phyloP scores from a whole-genome alignment of 2,113 vertebrate species.

The Xiphophorus maculatus region DNA sequence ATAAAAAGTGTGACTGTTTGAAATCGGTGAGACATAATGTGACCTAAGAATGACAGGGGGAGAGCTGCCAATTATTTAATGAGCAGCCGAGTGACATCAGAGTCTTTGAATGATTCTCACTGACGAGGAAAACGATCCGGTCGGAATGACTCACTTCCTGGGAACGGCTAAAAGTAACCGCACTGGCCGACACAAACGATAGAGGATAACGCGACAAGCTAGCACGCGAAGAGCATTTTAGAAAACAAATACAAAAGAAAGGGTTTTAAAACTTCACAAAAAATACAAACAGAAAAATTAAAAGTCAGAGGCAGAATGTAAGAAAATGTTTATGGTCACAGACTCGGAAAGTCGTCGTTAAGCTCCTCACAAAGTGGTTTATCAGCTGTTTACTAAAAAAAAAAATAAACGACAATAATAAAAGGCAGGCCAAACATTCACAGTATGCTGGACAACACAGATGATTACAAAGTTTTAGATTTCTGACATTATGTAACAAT shows the following conservation, averaged over 20 bases:
- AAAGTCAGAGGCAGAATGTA: slow-evolving; percentile 1
- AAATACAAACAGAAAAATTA: neutral
- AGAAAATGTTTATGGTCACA: slow-evolving; percentile 34
- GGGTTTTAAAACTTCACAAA: slow-evolving; percentile 43
- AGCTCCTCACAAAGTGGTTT: slow-evolving; percentile 7
- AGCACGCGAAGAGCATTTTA: neutral
- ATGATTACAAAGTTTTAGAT: neutral
- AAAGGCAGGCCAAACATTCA: neutral
- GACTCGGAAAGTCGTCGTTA: slow-evolving; percentile 38
- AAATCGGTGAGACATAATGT: no score
- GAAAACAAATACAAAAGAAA: neutral
- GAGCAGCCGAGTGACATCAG: neutral
- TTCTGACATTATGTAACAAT: neutral
- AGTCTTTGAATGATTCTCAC: no score
- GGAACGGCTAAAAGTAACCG: neutral
- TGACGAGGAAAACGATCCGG: neutral
- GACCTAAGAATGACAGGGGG: no score
- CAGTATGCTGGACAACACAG: neutral
- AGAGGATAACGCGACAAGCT: neutral
- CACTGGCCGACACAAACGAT: slow-evolving; percentile 2
- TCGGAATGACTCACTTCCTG: neutral
- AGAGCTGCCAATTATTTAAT: neutral
- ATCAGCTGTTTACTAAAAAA: neutral
- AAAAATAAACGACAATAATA: neutral
- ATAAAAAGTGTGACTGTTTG: neutral